A percentile compares a stretch with the other conserved stretches of the same genome.
These are phyloP conservation scores for Zeus faber DNA, from an alignment of 2,113 vertebrate species.

Conservation along the genomic window DNA sequence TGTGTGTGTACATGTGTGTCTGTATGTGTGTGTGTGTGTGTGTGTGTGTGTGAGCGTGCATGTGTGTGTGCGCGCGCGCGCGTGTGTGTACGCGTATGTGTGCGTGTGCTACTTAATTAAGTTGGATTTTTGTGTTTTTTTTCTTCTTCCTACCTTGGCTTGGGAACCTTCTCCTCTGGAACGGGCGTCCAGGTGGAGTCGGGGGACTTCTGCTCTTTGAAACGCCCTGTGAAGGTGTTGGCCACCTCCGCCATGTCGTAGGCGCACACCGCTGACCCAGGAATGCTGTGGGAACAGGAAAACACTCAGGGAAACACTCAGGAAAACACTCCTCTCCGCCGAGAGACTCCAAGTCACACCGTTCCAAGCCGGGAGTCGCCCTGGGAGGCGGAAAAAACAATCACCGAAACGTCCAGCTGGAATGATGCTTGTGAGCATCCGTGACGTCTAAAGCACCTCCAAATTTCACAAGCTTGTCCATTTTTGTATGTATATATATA, in stretches of 20 bases:
- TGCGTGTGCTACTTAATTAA: constrained; percentile 24
- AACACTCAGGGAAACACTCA: constrained; percentile 29
- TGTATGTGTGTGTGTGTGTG: background rate
- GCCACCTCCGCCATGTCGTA: constrained; percentile 97
- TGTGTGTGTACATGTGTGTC: constrained; percentile 6
- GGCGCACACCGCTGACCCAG: constrained; percentile 95
- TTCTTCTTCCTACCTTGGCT: constrained; percentile 82
- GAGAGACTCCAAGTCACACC: constrained; percentile 54
- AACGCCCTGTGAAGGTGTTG: constrained; percentile 91
- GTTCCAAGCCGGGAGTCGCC: constrained; percentile 31
- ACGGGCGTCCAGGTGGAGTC: constrained; percentile 98
- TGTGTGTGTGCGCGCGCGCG: constrained; percentile 4
- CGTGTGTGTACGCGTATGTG: background rate
- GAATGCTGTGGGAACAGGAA: constrained; percentile 81
- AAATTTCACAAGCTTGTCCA: too few species aligned
- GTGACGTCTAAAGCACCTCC: too few species aligned
- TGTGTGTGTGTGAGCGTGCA: constrained; percentile 2
- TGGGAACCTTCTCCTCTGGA: constrained; percentile 93
- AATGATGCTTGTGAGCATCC: background rate
- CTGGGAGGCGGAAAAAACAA: constrained; percentile 31
- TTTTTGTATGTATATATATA: too few species aligned
- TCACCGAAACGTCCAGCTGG: too few species aligned
- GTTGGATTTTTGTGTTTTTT: constrained; percentile 5
- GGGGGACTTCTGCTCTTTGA: constrained; percentile 97
- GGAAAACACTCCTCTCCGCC: constrained; percentile 19